Evolutionary conservation across 1,140 invertebrate species (phyloP), one percentile per base, ranked within the genome.

Genomic region (Whitmania pigra): DNA sequence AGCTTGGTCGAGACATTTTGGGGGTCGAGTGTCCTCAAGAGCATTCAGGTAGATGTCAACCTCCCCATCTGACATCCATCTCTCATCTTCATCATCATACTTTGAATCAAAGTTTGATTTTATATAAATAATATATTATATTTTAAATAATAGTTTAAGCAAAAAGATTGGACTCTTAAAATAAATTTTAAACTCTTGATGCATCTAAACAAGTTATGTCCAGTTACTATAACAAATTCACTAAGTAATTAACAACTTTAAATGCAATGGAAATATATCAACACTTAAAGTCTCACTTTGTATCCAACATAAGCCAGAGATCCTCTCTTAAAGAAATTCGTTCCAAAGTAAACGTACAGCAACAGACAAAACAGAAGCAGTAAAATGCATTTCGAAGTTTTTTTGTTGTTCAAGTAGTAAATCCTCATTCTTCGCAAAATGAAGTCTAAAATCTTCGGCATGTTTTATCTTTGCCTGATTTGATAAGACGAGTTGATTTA

Each of bases 1-100:
- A 1, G 66, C 54, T 66, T 68, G 53, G 13, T 69, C 60, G 22
- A 22, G 67, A 60, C 72, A 73, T 15, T 31, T 17, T 17, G 17
- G 27, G 17, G 72, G 67, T n/a, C 72, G n/a, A 15, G 72, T 73
- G 67, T 73, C 72, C 40, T 69, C 40, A 2, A 73, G 72, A 9
- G 66, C 27, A 29, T 55, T 43, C n/a, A 73, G 20, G 5, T 68
- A 53, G 40, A 49, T 43, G 7, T 53, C 25, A 11, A 73, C 67
- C 49, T 73, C 72, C 2, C 49, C 27, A 29, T 73, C 67, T 22
- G 72, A 49, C 72, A 73, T 73, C 49, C 72, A 66, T 25, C 57
- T 29, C 4, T 69, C 67, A 49, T 49, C 49, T 0, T 43, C 43
- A n/a, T 55, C 67, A 4, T 55, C 72, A 27, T 73, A 18, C 31